phyloP scores from a whole-genome alignment of 2,888 invertebrate species.

The Aphidoletes aphidimyza region DNA sequence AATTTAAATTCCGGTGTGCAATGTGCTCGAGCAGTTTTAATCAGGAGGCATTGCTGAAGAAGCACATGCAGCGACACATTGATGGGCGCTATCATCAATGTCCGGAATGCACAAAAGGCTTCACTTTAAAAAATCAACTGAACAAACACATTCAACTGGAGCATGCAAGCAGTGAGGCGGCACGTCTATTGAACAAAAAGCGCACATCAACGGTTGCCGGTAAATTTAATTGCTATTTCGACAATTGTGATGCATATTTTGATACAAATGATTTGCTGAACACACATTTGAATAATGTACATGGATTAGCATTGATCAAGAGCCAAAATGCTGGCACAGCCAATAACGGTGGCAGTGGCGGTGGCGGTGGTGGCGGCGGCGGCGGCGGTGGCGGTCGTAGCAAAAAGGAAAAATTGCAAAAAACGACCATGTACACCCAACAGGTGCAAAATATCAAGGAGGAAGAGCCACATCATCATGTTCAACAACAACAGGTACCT shows the following conservation, averaged over 20 bases:
- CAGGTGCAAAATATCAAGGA: background rate
- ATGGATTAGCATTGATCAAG: slow-evolving; percentile 55
- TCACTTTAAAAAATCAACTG: slow-evolving; percentile 66
- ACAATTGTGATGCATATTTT: slow-evolving; percentile 60
- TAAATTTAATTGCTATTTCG: slow-evolving; percentile 62
- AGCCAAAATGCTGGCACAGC: slow-evolving; percentile 43
- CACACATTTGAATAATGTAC: slow-evolving; percentile 50
- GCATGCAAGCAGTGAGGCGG: slow-evolving; percentile 66
- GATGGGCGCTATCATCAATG: slow-evolving; percentile 67
- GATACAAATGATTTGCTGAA: slow-evolving; percentile 54
- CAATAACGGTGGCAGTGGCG: slow-evolving; percentile 53
- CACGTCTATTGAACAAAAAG: slow-evolving; percentile 60
- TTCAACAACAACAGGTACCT: slow-evolving; percentile 14
- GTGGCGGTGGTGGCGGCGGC: slow-evolving; percentile 55
- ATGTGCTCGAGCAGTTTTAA: slow-evolving; percentile 67
- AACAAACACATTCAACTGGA: slow-evolving; percentile 66
- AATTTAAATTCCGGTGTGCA: slow-evolving; percentile 66
- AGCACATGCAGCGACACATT: slow-evolving; percentile 66
- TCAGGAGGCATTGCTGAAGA: slow-evolving; percentile 66
- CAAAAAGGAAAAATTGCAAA: background rate
- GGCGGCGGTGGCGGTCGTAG: slow-evolving; percentile 49
- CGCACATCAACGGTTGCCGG: slow-evolving; percentile 60
- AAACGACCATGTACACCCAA: background rate
- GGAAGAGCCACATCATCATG: slow-evolving; percentile 14
- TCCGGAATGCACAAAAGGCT: slow-evolving; percentile 66